Evolutionary conservation across 2,113 vertebrate species (phyloP), one percentile per base, ranked within the genome.

Genomic region (Aviceda subcristata): DNA sequence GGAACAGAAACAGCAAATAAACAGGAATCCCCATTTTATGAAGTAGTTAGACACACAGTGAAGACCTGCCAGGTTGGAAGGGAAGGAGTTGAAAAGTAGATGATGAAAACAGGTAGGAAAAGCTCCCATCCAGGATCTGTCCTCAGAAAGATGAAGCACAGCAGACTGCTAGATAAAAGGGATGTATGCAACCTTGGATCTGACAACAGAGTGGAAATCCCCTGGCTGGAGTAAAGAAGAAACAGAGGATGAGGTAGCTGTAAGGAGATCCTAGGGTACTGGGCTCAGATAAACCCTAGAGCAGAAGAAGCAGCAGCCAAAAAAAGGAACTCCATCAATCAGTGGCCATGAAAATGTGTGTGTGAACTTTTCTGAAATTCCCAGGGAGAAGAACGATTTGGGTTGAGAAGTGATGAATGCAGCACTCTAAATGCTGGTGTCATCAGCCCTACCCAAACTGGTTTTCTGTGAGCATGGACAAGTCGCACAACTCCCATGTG

Each of bases 181-280:
- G 62, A 73, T 5, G 14, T 45, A 30, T 68, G 34, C 38, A 93
- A 13, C 57, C 57, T 86, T 55, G 48, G 72, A 80, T 92, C 78
- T 86, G 55, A 69, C 46, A 87, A 41, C 60, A 71, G 30, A 79
- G 55, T 87, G 93, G 96, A 96, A 96, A 93, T 80, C 79, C 92
- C 93, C 93, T 95, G 78, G 82, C 92, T 92, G 55, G 43, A 92
- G 82, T 88, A 95, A 89, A 89, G 86, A 93, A 78, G 75, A 86
- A 71, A 69, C 78, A 83, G 62, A 90, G 17, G 15, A 46, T 93
- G 75, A 94, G 32, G 91, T 84, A 86, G 69, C 56, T 92, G 60
- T 34, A 78, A 90, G 84, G 69, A 96, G 76, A 87, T 81, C 80
- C 55, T 46, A 23, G 82, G 29, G 63, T 73, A 50, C 13, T 39